Percentiles rank a stretch among this genome's conserved stretches.
Conservation (phyloP, 2,113 vertebrate species). For the Emydura subglobosa region DNA sequence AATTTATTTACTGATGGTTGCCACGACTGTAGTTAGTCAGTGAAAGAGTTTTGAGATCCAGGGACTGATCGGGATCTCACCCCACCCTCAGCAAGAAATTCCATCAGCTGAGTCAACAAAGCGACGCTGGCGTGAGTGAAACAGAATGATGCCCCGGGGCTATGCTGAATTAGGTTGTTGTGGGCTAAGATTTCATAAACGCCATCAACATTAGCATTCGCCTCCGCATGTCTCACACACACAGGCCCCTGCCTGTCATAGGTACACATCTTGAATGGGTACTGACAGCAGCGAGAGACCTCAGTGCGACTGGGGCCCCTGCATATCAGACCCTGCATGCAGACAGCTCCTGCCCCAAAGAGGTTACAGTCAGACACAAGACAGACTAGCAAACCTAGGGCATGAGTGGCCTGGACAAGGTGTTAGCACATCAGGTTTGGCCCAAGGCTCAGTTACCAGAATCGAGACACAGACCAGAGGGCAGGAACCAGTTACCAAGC, state of each 20-base stretch:
- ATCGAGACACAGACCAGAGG: no score
- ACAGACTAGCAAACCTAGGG: no score
- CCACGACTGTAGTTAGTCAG: background rate
- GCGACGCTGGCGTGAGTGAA: background rate
- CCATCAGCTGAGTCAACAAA: background rate
- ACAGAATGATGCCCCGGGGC: background rate
- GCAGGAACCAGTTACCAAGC: no score
- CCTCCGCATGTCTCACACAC: background rate
- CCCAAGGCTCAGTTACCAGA: no score
- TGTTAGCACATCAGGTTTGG: no score
- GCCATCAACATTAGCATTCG: background rate
- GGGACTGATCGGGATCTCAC: background rate
- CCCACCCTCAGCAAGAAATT: no score
- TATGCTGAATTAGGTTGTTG: background rate
- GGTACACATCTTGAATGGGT: background rate
- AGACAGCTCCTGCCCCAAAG: background rate
- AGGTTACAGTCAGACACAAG: no score
- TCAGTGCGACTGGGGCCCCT: background rate
- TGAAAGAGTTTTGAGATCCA: background rate
- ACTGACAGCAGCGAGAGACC: background rate
- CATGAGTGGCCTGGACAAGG: no score
- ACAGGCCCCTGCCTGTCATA: background rate
- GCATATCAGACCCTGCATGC: background rate
- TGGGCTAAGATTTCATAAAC: no score
- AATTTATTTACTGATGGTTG: no score